These are phyloP conservation scores for Amyelois transitella DNA, from an alignment of 1,140 invertebrate genomes.

Conservation along the genomic window DNA sequence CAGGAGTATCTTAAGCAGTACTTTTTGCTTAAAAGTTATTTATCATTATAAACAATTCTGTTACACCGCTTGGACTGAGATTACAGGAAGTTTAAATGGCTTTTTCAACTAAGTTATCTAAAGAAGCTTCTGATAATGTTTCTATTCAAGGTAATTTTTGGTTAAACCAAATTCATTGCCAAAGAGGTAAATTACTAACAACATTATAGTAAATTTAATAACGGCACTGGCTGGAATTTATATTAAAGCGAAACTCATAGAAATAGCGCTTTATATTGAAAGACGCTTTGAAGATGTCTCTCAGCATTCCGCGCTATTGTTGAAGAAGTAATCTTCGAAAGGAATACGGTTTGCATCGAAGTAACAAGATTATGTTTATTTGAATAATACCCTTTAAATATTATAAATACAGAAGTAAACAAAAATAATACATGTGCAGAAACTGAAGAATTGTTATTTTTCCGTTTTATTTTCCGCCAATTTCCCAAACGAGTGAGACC, in stretches of 20 bases:
- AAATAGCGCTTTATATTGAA: neutral
- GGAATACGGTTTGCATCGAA: neutral
- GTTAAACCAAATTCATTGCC: neutral
- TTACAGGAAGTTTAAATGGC: slow-evolving; percentile 11
- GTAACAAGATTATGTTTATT: neutral
- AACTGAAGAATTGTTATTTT: neutral
- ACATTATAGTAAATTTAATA: neutral
- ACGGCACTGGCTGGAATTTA: too few relatives aligned
- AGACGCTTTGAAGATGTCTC: neutral
- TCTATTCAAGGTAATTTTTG: slow-evolving; percentile 4
- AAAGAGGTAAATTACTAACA: neutral
- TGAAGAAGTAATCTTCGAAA: neutral
- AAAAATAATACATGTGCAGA: neutral
- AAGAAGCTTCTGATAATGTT: slow-evolving; percentile 7
- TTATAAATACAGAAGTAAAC: too few relatives aligned
- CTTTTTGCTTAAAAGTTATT: slow-evolving; percentile 7
- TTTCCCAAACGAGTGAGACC: neutral
- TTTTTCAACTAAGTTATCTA: slow-evolving; percentile 10
- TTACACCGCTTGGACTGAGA: slow-evolving; percentile 1
- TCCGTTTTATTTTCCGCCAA: neutral
- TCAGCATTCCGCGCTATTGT: neutral
- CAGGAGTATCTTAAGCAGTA: neutral
- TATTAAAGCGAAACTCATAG: neutral
- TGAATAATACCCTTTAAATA: too few relatives aligned
- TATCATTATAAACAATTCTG: slow-evolving; percentile 10